phyloP scores from a whole-genome alignment of 2,797 vertebrate species.

The Chlorospingus flavigularis region DNA sequence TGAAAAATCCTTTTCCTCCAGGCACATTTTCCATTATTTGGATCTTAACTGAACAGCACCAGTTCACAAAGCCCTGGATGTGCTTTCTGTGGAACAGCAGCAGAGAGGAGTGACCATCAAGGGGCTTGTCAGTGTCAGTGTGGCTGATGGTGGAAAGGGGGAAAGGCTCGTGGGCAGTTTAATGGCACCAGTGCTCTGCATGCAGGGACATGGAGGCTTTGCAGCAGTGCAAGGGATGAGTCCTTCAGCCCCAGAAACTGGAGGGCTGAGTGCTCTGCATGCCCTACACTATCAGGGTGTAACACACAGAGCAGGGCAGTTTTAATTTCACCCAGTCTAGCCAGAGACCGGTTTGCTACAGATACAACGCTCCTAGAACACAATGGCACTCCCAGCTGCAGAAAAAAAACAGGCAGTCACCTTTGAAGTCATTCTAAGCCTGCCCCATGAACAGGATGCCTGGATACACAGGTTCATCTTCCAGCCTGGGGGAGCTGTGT shows the following conservation, averaged over 20 bases:
- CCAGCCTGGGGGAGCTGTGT: neutral
- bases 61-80: neutral
- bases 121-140: neutral
- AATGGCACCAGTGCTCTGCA: neutral
- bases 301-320: neutral
- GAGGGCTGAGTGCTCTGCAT: neutral
- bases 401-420: neutral
- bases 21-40: neutral
- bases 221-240: neutral
- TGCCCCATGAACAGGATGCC: neutral
- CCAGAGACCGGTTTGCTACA: neutral
- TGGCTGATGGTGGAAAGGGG: neutral
- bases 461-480: neutral
- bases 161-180: neutral
- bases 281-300: neutral
- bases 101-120: neutral
- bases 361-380: neutral
- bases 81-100: neutral
- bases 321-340: neutral
- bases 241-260: neutral
- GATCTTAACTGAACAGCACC: neutral
- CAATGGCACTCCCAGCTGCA: neutral
- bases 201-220: fast-evolving
- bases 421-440: neutral
- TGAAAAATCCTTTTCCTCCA: neutral